phyloP scores from a whole-genome alignment of 2,797 vertebrate genomes.

The Leptoclinus maculatus region DNA sequence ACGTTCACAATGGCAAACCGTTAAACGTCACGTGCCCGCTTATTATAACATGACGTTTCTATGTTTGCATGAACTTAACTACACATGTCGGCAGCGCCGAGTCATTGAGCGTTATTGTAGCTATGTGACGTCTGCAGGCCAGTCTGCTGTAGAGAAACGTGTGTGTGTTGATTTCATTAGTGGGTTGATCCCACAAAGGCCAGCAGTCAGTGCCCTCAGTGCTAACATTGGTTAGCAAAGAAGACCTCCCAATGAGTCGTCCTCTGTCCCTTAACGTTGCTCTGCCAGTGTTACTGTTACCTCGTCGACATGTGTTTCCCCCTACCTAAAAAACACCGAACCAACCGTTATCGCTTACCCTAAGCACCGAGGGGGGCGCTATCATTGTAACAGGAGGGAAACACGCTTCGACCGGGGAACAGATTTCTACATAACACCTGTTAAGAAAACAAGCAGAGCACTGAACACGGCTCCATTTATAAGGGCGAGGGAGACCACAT shows the following conservation, averaged over 20 bases:
- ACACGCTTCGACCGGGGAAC: too few relatives aligned
- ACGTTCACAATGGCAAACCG: neutral
- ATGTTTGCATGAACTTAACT: neutral
- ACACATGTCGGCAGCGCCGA: neutral
- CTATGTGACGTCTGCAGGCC: too few relatives aligned
- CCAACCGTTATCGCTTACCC: neutral
- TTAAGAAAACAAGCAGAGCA: neutral
- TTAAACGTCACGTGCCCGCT: neutral
- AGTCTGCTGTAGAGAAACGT: neutral
- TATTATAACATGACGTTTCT: neutral
- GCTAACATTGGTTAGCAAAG: neutral
- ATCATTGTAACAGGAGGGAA: neutral
- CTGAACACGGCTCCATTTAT: neutral
- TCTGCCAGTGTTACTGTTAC: neutral
- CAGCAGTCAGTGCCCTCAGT: neutral
- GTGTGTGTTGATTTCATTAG: neutral
- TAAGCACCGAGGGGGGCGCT: neutral
- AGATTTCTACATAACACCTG: too few relatives aligned
- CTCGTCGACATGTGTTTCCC: neutral
- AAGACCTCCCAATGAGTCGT: neutral
- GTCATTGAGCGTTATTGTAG: neutral
- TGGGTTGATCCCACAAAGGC: slow-evolving; percentile 16
- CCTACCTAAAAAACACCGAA: neutral
- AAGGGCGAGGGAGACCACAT: neutral
- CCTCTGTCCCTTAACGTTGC: neutral